Base-by-base conservation (phyloP, 2,797 vertebrate species). In the Coranthus polyacanthus region DNA sequence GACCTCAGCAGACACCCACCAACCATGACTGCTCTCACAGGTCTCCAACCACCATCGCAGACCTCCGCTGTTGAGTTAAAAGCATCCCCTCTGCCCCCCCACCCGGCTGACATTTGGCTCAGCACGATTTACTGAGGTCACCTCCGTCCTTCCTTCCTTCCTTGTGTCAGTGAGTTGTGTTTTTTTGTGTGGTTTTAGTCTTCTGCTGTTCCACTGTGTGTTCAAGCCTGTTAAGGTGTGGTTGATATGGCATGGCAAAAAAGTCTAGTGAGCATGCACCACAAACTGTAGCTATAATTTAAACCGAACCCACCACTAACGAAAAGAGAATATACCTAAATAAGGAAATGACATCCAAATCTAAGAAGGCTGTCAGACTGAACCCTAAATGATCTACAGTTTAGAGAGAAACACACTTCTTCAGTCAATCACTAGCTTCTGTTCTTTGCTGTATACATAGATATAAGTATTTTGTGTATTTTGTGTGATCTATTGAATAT, bases 21-120 rank as follows among this genome's bases (percentile, higher is more conserved):
- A 72, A 60, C 81, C 68, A 21, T 85, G 79, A 87, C 84, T 82
- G 39, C 74, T 57, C 75, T 77, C 75, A 6, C 64, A 15, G 11
- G 62, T 68, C 78, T 64, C 85, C 82, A 73, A 41, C 81, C 83
- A 68, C 72, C 56, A 37, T 63, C 58, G 51, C 55, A 69, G 71
- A 84, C 81, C 83, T 68, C 79, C 66, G 4, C 41, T 16, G 56
- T 58, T 12, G 65, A 88, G 75, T 81, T 88, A 83, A 88, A 90
- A 88, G 82, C 67, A 0, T n/a, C 26, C 75, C 51, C 55, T 54
- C 47, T 13, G 0, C 6, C 36, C 20, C 54, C 15, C 36, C 50
- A 36, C 21, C 50, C 61, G 5, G 7, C 69, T 91, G 92, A 90
- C 90, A 92, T 91, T 92, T 91, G 86, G 87, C 82, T 88, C 62